phyloP scores from a whole-genome alignment of 2,797 vertebrate species.

The Lepus townsendii region DNA sequence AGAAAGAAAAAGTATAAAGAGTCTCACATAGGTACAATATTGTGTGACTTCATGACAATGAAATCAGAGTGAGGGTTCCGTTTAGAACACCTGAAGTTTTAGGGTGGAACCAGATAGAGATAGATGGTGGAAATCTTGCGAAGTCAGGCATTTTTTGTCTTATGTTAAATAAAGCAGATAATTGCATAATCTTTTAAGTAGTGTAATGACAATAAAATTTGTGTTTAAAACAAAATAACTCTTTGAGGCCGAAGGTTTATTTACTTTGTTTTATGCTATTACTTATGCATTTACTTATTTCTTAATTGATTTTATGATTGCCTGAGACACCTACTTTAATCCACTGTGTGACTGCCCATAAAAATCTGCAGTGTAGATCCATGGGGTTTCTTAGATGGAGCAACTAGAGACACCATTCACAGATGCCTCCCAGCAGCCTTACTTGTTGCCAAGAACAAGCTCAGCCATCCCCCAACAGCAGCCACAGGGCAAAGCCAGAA shows the following conservation, averaged over 20 bases:
- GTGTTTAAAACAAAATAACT: background rate
- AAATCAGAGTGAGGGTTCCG: background rate
- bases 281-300: conserved; percentile 62
- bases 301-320: conserved; percentile 53
- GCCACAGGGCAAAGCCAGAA: conserved; percentile 41
- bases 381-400: conserved; percentile 12
- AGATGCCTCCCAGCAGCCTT: conserved; percentile 37
- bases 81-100: background rate
- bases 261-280: conserved; percentile 33
- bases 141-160: background rate
- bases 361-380: background rate
- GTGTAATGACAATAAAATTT: background rate
- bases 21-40: background rate
- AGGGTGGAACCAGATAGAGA: background rate
- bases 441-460: background rate
- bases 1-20: background rate
- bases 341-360: conserved; percentile 8
- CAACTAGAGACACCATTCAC: background rate
- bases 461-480: background rate
- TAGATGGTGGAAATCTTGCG: background rate
- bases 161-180: background rate
- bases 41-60: too few relatives aligned
- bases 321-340: conserved; percentile 29
- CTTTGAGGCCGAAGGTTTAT: background rate
- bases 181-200: background rate